A percentile compares a stretch with the other conserved stretches of the same genome.
These are phyloP conservation scores for Danio choprae DNA, from an alignment of 2,797 vertebrate species.

Conservation along the genomic window DNA sequence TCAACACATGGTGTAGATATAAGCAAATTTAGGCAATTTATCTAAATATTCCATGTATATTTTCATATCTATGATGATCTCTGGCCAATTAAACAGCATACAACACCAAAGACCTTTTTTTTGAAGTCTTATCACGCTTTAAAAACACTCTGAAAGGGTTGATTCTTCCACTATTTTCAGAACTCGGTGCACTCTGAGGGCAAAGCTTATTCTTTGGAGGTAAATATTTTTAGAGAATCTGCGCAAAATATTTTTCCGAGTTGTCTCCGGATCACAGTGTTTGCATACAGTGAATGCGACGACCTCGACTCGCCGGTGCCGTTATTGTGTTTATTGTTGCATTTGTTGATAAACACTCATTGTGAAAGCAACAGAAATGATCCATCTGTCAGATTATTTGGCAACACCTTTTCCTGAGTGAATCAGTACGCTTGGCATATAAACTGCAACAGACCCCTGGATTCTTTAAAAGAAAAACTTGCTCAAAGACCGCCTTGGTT, in stretches of 20 bases:
- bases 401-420: conserved; percentile 37
- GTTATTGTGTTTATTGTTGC: conserved; percentile 31
- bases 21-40: no score
- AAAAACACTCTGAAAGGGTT: background rate
- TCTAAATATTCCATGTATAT: no score
- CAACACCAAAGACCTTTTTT: no score
- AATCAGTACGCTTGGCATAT: conserved; percentile 9
- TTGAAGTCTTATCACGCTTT: background rate
- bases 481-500: background rate
- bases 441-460: conserved; percentile 8
- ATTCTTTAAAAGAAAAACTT: background rate
- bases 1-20: no score
- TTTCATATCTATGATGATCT: no score
- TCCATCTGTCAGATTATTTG: conserved; percentile 22
- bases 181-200: background rate
- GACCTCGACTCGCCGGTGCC: background rate
- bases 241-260: conserved; percentile 1
- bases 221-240: conserved; percentile 32
- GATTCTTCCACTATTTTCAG: background rate
- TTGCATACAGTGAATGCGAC: conserved; percentile 32
- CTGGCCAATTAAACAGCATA: no score
- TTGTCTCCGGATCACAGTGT: conserved; percentile 38
- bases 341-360: conserved; percentile 34
- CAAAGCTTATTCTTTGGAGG: conserved; percentile 15
- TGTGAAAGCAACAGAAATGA: conserved; percentile 20